phyloP scores from a whole-genome alignment of 1,140 invertebrate species.

The Calephelis nemesis region DNA sequence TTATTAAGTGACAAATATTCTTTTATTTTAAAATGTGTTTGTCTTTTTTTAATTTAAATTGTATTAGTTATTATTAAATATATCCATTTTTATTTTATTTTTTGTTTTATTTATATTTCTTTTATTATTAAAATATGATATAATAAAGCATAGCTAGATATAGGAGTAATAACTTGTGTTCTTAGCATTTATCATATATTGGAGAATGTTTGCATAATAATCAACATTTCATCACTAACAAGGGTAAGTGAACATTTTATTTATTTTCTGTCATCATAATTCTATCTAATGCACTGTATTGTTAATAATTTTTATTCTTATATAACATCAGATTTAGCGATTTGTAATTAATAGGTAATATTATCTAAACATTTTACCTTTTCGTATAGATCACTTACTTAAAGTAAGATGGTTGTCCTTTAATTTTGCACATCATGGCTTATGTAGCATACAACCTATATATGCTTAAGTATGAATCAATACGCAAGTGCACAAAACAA shows the following conservation, averaged over 20 bases:
- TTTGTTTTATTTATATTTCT: slow-evolving; percentile 62
- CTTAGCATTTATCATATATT: slow-evolving; percentile 13
- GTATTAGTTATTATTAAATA: slow-evolving; percentile 73
- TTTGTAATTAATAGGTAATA: neutral
- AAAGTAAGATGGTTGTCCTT: no score
- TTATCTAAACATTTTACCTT: neutral
- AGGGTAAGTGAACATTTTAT: slow-evolving; percentile 34
- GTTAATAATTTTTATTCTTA: neutral
- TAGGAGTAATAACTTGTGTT: slow-evolving; percentile 10
- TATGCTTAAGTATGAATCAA: no score
- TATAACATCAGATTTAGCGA: neutral
- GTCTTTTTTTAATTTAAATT: slow-evolving; percentile 54
- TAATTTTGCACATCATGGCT: no score
- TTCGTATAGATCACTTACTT: neutral
- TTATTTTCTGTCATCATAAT: slow-evolving; percentile 7
- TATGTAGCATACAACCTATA: no score
- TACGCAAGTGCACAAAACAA: no score
- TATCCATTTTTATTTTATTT: slow-evolving; percentile 78
- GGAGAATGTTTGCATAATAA: slow-evolving; percentile 4
- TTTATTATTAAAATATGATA: slow-evolving; percentile 23
- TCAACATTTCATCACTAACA: slow-evolving; percentile 23
- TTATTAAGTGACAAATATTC: slow-evolving; percentile 34
- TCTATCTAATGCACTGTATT: slow-evolving; percentile 2
- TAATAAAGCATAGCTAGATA: neutral
- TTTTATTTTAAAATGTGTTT: slow-evolving; percentile 40